Evolutionary conservation across 1,140 invertebrate genomes (phyloP).

Genomic region (Pinna nobilis): DNA sequence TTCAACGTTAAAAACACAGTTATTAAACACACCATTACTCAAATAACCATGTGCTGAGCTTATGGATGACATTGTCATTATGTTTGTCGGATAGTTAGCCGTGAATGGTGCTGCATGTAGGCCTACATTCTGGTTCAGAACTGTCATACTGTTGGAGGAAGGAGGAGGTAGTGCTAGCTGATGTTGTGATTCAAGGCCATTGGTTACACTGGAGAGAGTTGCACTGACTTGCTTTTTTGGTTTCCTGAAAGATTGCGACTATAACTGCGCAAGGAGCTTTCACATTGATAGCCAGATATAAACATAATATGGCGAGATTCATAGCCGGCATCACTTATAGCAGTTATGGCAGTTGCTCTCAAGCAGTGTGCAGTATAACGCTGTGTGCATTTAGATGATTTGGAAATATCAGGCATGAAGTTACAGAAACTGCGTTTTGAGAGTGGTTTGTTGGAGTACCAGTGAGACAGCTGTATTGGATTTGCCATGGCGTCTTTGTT

Average conservation of each 20-base stretch:
- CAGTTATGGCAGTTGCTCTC: background rate
- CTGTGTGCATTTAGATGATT: background rate
- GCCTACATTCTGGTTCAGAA: background rate
- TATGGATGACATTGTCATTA: background rate
- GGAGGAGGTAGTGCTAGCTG: background rate
- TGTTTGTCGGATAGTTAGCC: background rate
- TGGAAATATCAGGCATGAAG: conserved; percentile 17
- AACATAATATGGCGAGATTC: background rate
- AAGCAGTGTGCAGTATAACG: conserved; percentile 10
- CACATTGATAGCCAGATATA: background rate
- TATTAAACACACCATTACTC: background rate
- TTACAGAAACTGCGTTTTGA: background rate
- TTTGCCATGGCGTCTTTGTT: background rate
- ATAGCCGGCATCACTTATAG: conserved; percentile 1
- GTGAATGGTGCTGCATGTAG: background rate
- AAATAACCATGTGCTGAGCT: background rate
- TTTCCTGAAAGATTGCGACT: background rate
- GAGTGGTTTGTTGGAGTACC: background rate
- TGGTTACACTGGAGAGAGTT: background rate
- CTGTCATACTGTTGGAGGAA: background rate
- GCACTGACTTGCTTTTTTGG: background rate
- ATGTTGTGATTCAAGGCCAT: background rate
- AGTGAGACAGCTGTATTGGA: background rate
- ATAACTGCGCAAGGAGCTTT: background rate
- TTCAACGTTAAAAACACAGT: background rate